These are phyloP conservation scores for Cryptomyrus ogoouensis DNA, from an alignment of 2,113 vertebrate genomes.

Conservation along the genomic window DNA sequence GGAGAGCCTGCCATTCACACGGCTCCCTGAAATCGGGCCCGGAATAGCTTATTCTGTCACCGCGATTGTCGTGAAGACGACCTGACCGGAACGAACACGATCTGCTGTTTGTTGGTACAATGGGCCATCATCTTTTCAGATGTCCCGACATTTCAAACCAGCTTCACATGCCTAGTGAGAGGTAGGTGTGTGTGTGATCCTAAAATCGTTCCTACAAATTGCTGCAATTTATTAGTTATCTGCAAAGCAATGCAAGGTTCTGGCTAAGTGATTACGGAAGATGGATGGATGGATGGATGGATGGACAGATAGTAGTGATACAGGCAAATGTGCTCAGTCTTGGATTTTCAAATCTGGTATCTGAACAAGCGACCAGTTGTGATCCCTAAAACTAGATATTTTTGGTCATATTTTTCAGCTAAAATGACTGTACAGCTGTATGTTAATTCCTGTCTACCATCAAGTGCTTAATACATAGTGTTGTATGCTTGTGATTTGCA, in stretches of 20 bases:
- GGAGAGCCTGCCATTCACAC: slow-evolving; percentile 15
- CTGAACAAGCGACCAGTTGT: neutral
- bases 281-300: neutral
- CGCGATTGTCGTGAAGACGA: neutral
- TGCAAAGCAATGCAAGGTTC: neutral
- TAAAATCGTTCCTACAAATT: neutral
- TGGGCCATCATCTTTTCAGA: neutral
- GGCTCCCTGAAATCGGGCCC: neutral
- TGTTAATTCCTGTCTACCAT: neutral
- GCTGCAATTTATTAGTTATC: neutral
- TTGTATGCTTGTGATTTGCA: neutral
- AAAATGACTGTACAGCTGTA: neutral
- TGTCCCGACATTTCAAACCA: neutral
- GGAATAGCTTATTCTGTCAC: neutral
- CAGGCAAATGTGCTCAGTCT: neutral
- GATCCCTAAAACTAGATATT: neutral
- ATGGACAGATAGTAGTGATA: neutral
- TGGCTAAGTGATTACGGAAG: neutral
- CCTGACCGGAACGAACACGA: neutral
- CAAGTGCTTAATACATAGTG: neutral
- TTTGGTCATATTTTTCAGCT: neutral
- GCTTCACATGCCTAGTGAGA: neutral
- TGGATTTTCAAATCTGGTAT: neutral
- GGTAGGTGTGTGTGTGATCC: neutral
- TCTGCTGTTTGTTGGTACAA: neutral